These are phyloP conservation scores for Cepaea hortensis DNA, from an alignment of 2,888 invertebrate genomes.

Conservation along the genomic window DNA sequence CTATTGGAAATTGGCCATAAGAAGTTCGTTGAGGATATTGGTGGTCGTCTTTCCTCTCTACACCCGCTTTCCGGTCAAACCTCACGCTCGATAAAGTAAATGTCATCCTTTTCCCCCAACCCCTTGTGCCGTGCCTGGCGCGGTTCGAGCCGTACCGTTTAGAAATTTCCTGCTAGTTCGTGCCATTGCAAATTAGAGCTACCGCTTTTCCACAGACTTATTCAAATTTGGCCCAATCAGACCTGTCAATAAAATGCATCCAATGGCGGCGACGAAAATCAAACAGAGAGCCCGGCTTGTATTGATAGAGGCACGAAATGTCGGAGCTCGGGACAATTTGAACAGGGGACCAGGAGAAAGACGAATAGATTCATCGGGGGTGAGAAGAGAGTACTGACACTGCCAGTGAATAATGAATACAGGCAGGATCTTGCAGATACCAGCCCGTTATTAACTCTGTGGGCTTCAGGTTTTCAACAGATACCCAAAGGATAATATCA, in stretches of 20 bases:
- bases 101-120: not conserved
- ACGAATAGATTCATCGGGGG: not conserved
- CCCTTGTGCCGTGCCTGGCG: not conserved
- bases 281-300: conserved; percentile 10
- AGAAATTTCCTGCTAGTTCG: not conserved
- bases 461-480: too few relatives aligned
- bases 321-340: not conserved
- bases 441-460: too few relatives aligned
- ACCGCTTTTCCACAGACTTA: conserved; percentile 22
- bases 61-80: not conserved
- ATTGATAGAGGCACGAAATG: conserved; percentile 33
- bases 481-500: too few relatives aligned
- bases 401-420: not conserved
- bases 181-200: not conserved
- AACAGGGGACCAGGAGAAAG: not conserved
- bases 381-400: not conserved
- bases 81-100: not conserved
- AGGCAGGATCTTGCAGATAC: not conserved
- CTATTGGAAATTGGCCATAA: too few relatives aligned
- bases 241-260: conserved; percentile 28
- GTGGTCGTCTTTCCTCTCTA: not conserved
- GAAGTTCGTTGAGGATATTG: not conserved
- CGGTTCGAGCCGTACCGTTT: not conserved
- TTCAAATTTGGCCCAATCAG: conserved; percentile 37
- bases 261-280: conserved; percentile 12